Evolutionary conservation across 2,797 vertebrate species (phyloP).

Genomic region (Thaleichthys pacificus): DNA sequence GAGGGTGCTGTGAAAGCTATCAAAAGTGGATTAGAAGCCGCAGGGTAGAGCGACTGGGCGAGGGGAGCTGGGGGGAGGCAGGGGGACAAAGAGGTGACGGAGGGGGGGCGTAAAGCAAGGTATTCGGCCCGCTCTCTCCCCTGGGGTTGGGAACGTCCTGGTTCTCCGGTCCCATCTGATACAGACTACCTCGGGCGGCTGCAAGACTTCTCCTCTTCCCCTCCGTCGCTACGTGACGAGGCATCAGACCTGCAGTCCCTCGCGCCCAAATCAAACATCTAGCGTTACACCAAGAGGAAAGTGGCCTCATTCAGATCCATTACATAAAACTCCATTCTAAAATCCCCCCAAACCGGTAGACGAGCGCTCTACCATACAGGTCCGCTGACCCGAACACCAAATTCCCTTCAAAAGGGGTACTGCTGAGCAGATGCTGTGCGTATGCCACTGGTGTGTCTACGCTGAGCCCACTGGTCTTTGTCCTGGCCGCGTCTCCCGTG

Average conservation of each 20-base stretch:
- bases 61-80: conserved; percentile 44
- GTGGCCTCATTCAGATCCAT: not conserved
- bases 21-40: conserved; percentile 76
- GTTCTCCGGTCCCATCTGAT: conserved; percentile 25
- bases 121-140: conserved; percentile 52
- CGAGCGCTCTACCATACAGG: conserved; percentile 27
- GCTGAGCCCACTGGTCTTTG: conserved; percentile 47
- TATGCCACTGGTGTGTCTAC: conserved; percentile 56
- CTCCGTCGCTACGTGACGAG: not conserved
- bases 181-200: conserved; percentile 18
- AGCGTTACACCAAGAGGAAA: not conserved
- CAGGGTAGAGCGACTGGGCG: conserved; percentile 54
- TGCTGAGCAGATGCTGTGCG: conserved; percentile 58
- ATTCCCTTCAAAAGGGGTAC: conserved; percentile 42
- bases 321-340: not conserved
- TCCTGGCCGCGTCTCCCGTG: conserved; percentile 48
- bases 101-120: conserved; percentile 63
- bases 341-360: not conserved
- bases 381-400: conserved; percentile 42
- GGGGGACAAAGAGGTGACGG: conserved; percentile 51
- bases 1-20: conserved; percentile 69
- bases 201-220: not conserved
- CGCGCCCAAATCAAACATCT: not conserved
- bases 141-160: conserved; percentile 59
- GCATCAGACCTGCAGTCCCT: not conserved